These are phyloP conservation scores for Fundulus diaphanus DNA, from an alignment of 2,797 vertebrate genomes.

Conservation along the genomic window DNA sequence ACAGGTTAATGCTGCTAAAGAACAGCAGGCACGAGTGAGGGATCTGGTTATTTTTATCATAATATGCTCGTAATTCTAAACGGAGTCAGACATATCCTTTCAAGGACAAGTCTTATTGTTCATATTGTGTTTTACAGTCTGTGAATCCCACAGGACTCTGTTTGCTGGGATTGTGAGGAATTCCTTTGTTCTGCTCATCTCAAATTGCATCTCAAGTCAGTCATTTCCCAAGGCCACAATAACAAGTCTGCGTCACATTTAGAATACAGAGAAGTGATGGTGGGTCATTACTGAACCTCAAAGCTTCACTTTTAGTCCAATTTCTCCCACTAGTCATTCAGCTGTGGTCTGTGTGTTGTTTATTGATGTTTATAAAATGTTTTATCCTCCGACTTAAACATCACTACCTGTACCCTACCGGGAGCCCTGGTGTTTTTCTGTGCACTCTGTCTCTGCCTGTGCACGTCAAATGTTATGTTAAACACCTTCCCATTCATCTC, in stretches of 20 bases:
- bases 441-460: slow-evolving; percentile 23
- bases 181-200: slow-evolving; percentile 44
- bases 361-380: slow-evolving; percentile 13
- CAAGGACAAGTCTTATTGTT: slow-evolving; percentile 57
- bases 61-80: slow-evolving; percentile 24
- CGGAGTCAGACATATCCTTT: slow-evolving; percentile 50
- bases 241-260: slow-evolving; percentile 65
- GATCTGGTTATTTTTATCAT: slow-evolving; percentile 48
- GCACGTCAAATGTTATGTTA: slow-evolving; percentile 23
- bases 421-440: slow-evolving; percentile 22
- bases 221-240: slow-evolving; percentile 66
- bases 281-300: slow-evolving; percentile 52
- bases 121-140: slow-evolving; percentile 27
- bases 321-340: slow-evolving; percentile 15
- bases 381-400: slow-evolving; percentile 16
- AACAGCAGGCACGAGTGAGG: slow-evolving; percentile 20
- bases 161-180: slow-evolving; percentile 37
- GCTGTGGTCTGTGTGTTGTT: slow-evolving; percentile 3
- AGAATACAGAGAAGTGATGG: slow-evolving; percentile 39
- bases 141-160: slow-evolving; percentile 29
- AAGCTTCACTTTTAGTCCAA: slow-evolving; percentile 12
- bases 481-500: slow-evolving; percentile 35
- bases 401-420: not conserved
- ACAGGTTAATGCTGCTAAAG: slow-evolving; percentile 7
- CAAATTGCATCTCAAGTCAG: slow-evolving; percentile 49